Base-by-base conservation (phyloP, 1,140 invertebrate species). In the Lordiphosa stackelbergi region DNA sequence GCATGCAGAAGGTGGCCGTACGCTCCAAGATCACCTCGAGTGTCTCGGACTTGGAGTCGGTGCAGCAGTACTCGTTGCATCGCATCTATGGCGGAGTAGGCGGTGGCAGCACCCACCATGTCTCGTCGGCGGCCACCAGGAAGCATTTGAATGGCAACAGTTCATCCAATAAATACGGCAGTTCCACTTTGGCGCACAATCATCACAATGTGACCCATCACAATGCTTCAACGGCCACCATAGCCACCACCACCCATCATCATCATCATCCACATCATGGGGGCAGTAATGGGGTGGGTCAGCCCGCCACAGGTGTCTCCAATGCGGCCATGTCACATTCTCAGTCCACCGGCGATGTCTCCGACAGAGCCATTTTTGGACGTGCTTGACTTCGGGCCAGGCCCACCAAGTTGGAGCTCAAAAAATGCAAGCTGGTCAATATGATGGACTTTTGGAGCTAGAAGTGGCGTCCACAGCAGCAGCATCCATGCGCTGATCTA, bases 311-410 rank as follows among this genome's bases (percentile, higher is more conserved):
- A 63, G 47, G 24, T 13, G 43, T 31, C 8, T 9, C 86, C 7
- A 68, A 45, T 43, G 59, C 52, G 28, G 64, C 69, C 58, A 90
- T 91, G 65, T 89, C 90, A 3, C 90, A 91, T 75, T 91, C 90
- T 3, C 90, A 91, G 71, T 91, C 90, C 11, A 90, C 90, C 3
- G 90, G 90, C 11, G 90, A 91, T 85, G 90, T 91, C 11, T 87
- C 90, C 42, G 75, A 81, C 55, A 74, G 75, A 24, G 90, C 90
- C 55, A 91, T 91, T 86, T 87, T 91, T 68, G 90, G 90, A 48
- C 85, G 90, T n/a, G 90, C 90, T 90, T 91, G 90, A 91, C 86
- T 83, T 58, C 69, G 78, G 49, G 77, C 84, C n/a, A 56, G 85
- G 51, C 77, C 85, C 56, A 87, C 83, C n/a, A 85, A 87, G 68